Base-by-base conservation (phyloP, 2,888 invertebrate species). In the Morpho helenor region DNA sequence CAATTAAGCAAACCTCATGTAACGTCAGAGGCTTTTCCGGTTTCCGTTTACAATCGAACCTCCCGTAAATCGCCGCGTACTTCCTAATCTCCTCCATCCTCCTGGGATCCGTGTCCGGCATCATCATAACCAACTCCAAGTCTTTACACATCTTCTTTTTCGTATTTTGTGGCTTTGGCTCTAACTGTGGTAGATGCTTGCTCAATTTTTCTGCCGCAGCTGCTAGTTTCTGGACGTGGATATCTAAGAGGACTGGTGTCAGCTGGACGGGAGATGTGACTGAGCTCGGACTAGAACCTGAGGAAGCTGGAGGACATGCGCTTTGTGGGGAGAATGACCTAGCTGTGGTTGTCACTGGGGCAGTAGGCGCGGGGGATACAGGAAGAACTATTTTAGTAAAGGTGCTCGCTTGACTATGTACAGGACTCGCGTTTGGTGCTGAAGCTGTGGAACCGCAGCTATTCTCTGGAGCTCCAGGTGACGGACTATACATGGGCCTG, bases 41-140 rank as follows among this genome's bases (percentile, higher is more conserved):
- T 73, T 97, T 96, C 74, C 99, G 92, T 84, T 99, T 99, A 76
- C 99, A 98, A 80, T 99, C 99, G 83, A 99, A 99, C 66, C 99
- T 93, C 5, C 99, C 99, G 78, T 99, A 99, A 70, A 99, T 99
- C 42, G 99, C 98, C 1, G 99, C 97, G 83, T 97, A 99, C 84
- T 97, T 96, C 75, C 98, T 92, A 60, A 98, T 97, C 82, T 97
- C 96, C 66, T 98, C 98, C 95, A 98, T 96, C 73, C 98, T 91
- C 61, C 95, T 89, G 0, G 98, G 97, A 82, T 98, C 96, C 8
- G 91, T 94, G 74, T 97, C 96, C 47, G 95, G 93, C 96, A 98
- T 96, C 70, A 95, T 93, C 92, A 99, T 96, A 66, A 99, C 96
- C 80, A 96, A 92, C 93, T 98, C 97, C 69, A 98, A 88, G 76